Base-by-base conservation (phyloP, 2,797 vertebrate genomes). In the Champsocephalus esox region DNA sequence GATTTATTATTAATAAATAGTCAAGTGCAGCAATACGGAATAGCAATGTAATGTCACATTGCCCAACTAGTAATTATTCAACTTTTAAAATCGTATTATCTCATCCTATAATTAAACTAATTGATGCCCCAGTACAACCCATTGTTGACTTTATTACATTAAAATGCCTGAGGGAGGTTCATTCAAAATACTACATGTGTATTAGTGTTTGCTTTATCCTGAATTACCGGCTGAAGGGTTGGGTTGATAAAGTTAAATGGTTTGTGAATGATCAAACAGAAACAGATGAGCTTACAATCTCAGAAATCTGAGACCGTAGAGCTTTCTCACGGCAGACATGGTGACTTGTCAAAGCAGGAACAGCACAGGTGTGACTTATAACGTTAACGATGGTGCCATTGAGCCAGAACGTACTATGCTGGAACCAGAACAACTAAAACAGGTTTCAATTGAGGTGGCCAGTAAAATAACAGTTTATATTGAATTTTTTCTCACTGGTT, bases 251-350 rank as follows among this genome's bases (percentile, higher is more conserved):
- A 50, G 32, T 41, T 50, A 52, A 17, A 55, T 43, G 46, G 50
- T 70, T 66, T 48, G 57, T 58, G 56, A 61, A 65, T 38, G 38
- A 54, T 63, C 63, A 76, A 49, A 68, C 5, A 50, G 65, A 80
- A 59, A 70, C 21, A 65, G 71, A 52, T 70, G 77, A 78, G 44
- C 38, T 57, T 9, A 51, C 32, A 51, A 34, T 60, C 62, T 60
- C 34, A 64, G 55, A 73, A 54, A 34, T 46, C 34, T 10, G 55
- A 65, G 48, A 24, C 24, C 16, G 9, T 21, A 38, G 34, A 17
- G 46, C 10, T 41, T 63, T 5, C 13, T 67, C 60, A 11, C 13
- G 5, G 32, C 38, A 10, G 32, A 34, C 24, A 19, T 43, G 54
- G 5, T 43, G 7, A 52, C 58, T 45, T 59, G 48, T n/a, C 45